A percentile compares a stretch with the other conserved stretches of the same genome.
Evolutionary conservation across 53 echinoderm and acorn worm genomes (phyloP).

Genomic region (Paracentrotus lividus): DNA sequence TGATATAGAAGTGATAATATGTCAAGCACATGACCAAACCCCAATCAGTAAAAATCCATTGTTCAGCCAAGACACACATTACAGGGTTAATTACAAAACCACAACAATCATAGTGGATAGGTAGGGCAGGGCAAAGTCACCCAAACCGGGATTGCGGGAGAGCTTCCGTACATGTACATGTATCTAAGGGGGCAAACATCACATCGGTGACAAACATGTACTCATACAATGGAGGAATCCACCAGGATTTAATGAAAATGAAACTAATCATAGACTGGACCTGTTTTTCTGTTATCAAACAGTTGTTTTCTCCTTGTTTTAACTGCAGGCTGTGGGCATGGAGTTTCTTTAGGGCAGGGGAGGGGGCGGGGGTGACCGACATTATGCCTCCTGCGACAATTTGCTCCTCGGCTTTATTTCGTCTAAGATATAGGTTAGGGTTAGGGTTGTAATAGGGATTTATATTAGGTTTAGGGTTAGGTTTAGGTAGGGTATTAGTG

Average conservation of each 20-base stretch:
- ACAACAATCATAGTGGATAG: constrained; percentile 8
- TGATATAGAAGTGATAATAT: neutral
- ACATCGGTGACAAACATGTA: neutral
- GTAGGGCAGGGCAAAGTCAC: constrained; percentile 50
- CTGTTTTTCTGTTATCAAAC: neutral
- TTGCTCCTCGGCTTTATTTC: too few relatives aligned
- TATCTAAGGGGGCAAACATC: neutral
- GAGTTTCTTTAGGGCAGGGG: too few relatives aligned
- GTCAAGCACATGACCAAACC: constrained; percentile 8
- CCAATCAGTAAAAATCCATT: constrained; percentile 45
- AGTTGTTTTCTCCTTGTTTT: neutral
- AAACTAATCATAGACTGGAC: neutral
- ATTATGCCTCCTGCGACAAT: too few relatives aligned
- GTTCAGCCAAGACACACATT: constrained; percentile 42
- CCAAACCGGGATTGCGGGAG: neutral
- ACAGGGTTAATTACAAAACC: neutral
- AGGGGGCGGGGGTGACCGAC: too few relatives aligned
- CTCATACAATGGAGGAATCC: neutral
- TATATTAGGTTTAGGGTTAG: too few relatives aligned
- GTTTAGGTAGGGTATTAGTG: too few relatives aligned
- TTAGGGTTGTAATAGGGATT: too few relatives aligned
- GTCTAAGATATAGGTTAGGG: too few relatives aligned
- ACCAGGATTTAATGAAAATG: neutral
- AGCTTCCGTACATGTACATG: neutral
- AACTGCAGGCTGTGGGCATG: neutral